Conservation (phyloP, 2,797 vertebrate species). For the Gymnoscopelus braueri region DNA sequence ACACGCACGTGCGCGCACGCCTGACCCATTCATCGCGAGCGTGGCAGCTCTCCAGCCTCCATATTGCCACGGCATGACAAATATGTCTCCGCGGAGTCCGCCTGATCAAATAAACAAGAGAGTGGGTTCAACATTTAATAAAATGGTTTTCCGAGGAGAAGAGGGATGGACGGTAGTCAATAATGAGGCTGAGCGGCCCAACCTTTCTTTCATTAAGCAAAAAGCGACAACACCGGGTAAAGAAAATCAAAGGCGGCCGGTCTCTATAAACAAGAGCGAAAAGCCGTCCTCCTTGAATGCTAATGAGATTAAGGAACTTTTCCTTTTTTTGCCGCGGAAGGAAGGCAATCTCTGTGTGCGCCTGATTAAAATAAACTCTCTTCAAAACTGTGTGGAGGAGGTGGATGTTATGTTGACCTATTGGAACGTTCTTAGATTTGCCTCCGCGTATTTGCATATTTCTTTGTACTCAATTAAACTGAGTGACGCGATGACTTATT, state of each 20-base stretch:
- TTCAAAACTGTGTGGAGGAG: too few relatives aligned
- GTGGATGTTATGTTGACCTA: too few relatives aligned
- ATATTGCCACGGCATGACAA: background rate
- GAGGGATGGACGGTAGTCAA: conserved; percentile 27
- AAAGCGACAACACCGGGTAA: background rate
- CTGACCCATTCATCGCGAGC: background rate
- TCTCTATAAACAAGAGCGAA: conserved; percentile 5
- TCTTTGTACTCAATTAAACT: too few relatives aligned
- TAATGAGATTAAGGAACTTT: conserved; percentile 32
- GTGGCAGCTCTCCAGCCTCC: background rate
- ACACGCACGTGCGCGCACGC: background rate
- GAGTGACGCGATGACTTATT: too few relatives aligned
- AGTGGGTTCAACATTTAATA: conserved; percentile 31
- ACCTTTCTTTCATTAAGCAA: conserved; percentile 28
- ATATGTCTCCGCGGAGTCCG: conserved; percentile 18
- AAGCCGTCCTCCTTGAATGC: background rate
- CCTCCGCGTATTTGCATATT: too few relatives aligned
- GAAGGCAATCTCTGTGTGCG: background rate
- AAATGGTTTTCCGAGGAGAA: background rate
- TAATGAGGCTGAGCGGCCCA: conserved; percentile 28
- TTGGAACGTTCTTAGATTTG: too few relatives aligned
- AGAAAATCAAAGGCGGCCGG: conserved; percentile 22
- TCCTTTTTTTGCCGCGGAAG: background rate
- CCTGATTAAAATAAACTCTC: conserved; percentile 18
- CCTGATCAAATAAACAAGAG: conserved; percentile 23